Evolutionary conservation across 2,797 vertebrate species (phyloP), one percentile per base, ranked within the genome.

Genomic region (Chrosomus eos): DNA sequence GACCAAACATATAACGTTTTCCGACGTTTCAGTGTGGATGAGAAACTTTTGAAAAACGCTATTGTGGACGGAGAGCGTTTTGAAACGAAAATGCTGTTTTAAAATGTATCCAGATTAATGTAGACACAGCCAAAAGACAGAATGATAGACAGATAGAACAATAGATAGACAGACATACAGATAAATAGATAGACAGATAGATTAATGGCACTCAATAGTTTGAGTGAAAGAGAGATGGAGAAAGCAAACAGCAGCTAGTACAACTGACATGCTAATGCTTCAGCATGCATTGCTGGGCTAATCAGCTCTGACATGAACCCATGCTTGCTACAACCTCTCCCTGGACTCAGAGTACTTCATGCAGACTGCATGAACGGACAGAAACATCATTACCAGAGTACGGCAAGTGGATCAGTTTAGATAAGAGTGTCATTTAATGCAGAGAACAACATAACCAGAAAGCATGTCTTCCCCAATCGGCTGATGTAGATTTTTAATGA

Each of bases 401-500:
- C 2, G 11, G 6, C 8, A 71, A 58, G n/a, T 31, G 36, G 51
- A 82, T 73, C 11, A n/a, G 68, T 72, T 82, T 43, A 45, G 80
- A 72, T 48, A 43, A 73, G 58, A 4, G 13, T 64, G 38, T 6
- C 23, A 19, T 60, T 71, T 81, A 60, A 71, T 71, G 67, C 19
- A 19, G 1, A 71, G 26, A 28, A 51, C 26, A 48, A 51, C 40
- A 74, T 82, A 60, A 62, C 68, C 9, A 7, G 8, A 82, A 74
- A 51, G 58, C 16, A 38, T 26, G 28, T 53, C 70, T 75, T 66
- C 16, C 48, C 16, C 71, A 51, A 53, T 66, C 7, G 23, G 58
- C 6, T 67, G 60, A 76, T 66, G 60, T 79, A 79, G 58, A 66
- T 79, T 76, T 83, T 53, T 40, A 67, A 60, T 13, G 31, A 76